These are phyloP conservation scores for Ashinkailepas kermadecensis DNA, from an alignment of 2,888 invertebrate species.

Conservation along the genomic window DNA sequence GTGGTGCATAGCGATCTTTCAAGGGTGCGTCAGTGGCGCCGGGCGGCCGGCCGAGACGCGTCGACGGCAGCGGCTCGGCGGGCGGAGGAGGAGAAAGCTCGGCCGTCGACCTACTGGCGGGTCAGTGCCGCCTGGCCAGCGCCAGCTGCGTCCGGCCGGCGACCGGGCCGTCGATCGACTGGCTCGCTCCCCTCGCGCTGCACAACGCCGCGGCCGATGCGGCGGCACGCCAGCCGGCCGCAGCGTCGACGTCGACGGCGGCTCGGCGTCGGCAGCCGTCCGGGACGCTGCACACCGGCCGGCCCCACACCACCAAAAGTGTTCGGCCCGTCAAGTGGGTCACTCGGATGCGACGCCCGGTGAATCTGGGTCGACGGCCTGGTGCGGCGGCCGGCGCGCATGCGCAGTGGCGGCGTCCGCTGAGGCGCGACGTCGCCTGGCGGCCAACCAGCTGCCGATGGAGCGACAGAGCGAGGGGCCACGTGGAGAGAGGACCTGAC, in stretches of 20 bases:
- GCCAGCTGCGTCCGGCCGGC: neutral
- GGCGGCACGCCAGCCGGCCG: neutral
- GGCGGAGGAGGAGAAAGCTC: neutral
- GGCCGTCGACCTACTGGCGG: slow-evolving; percentile 17
- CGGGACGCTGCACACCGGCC: neutral
- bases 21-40: neutral
- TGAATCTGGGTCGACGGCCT: slow-evolving; percentile 1
- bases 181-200: neutral
- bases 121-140: neutral
- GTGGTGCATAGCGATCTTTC: neutral
- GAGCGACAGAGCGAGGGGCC: neutral
- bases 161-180: neutral
- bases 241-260: no score
- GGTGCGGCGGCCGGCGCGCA: neutral
- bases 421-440: neutral
- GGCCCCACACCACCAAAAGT: neutral
- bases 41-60: neutral
- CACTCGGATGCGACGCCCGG: neutral
- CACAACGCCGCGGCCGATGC: neutral
- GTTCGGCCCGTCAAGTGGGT: slow-evolving; percentile 1
- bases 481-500: neutral
- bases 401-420: neutral
- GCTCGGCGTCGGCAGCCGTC: neutral
- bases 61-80: neutral
- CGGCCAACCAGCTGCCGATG: neutral